Conservation (phyloP, 2,888 invertebrate species). For the Eristalis pertinax region DNA sequence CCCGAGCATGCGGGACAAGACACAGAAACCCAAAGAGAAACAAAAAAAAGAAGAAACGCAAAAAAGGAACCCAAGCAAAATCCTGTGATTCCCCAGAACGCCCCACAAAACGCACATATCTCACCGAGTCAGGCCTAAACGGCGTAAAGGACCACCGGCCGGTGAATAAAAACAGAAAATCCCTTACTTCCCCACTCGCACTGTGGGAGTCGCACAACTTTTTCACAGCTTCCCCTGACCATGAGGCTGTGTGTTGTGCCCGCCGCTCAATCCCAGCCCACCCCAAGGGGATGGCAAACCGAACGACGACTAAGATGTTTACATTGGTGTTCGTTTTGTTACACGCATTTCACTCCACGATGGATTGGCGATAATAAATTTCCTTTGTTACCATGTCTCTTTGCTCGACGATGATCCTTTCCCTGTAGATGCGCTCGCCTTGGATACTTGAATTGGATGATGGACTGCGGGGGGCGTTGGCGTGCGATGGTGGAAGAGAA, state of each 20-base stretch:
- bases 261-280: neutral
- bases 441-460: neutral
- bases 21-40: neutral
- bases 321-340: slow-evolving; percentile 66
- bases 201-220: slow-evolving; percentile 7
- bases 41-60: neutral
- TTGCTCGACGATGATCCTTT: slow-evolving; percentile 56
- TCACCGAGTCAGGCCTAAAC: slow-evolving; percentile 21
- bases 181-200: neutral
- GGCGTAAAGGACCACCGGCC: slow-evolving; percentile 7
- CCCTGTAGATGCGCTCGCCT: neutral
- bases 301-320: slow-evolving; percentile 71
- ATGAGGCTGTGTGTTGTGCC: neutral
- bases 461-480: neutral
- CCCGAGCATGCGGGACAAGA: neutral
- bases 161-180: neutral
- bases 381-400: slow-evolving; percentile 62
- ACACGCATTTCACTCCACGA: slow-evolving; percentile 54
- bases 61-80: neutral
- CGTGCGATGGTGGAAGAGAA: neutral
- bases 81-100: slow-evolving; percentile 39
- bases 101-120: slow-evolving; percentile 36
- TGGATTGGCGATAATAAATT: slow-evolving; percentile 71
- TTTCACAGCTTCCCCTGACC: slow-evolving; percentile 18
- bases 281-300: slow-evolving; percentile 37